A percentile compares a stretch with the other conserved stretches of the same genome.
Conservation (phyloP, 2,888 invertebrate species). For the Buathra laborator region DNA sequence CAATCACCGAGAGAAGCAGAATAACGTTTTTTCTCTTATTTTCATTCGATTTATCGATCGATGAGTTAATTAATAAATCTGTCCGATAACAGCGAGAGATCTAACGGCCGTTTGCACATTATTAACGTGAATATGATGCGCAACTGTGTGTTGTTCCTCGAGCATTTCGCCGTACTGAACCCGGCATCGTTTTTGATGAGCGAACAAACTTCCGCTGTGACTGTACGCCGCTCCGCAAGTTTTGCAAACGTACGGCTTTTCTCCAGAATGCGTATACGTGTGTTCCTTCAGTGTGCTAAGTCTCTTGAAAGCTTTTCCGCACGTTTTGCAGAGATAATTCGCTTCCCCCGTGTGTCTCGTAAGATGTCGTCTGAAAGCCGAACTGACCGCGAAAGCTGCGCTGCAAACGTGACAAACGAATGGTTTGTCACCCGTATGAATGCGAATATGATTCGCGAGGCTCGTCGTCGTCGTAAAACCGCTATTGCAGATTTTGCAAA, state of each 20-base stretch:
- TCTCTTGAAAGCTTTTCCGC: slow-evolving; percentile 83
- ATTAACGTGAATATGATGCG: slow-evolving; percentile 83
- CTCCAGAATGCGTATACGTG: slow-evolving; percentile 84
- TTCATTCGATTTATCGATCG: background rate
- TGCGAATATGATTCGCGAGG: slow-evolving; percentile 83
- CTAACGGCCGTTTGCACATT: slow-evolving; percentile 82
- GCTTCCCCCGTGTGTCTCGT: slow-evolving; percentile 84
- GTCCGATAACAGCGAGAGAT: slow-evolving; percentile 83
- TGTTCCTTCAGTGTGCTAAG: slow-evolving; percentile 84
- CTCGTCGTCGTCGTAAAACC: slow-evolving; percentile 84
- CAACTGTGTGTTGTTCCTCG: slow-evolving; percentile 79
- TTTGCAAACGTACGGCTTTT: slow-evolving; percentile 84
- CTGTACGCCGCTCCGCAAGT: slow-evolving; percentile 84
- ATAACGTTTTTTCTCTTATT: background rate
- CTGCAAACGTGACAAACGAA: slow-evolving; percentile 84
- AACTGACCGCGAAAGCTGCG: slow-evolving; percentile 84
- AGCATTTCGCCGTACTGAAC: slow-evolving; percentile 82
- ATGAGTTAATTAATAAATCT: slow-evolving; percentile 78
- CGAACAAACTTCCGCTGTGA: slow-evolving; percentile 84
- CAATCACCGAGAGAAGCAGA: background rate
- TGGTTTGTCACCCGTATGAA: slow-evolving; percentile 84
- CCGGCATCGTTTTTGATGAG: slow-evolving; percentile 83
- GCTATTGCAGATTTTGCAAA: slow-evolving; percentile 84
- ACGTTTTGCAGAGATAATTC: slow-evolving; percentile 84
- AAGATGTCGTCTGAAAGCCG: slow-evolving; percentile 81